Conservation (phyloP, 2,888 invertebrate genomes). For the Archaeoteleia sp. region DNA sequence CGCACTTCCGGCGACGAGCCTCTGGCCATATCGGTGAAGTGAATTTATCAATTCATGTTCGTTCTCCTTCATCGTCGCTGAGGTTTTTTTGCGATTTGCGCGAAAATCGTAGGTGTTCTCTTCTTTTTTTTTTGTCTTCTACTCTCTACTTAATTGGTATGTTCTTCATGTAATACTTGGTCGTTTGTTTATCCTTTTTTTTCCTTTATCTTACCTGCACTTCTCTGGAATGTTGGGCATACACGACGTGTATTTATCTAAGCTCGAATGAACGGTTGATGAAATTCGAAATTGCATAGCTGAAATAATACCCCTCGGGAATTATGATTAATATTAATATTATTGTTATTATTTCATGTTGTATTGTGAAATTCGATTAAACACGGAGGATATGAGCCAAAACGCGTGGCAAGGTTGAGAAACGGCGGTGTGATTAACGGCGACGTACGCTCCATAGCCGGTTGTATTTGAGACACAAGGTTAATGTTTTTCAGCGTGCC, state of each 20-base stretch:
- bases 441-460: too few relatives aligned
- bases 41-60: conserved; percentile 7
- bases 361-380: too few relatives aligned
- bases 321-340: background rate
- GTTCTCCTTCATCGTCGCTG: conserved; percentile 41
- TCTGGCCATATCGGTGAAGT: conserved; percentile 37
- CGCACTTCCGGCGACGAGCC: conserved; percentile 55
- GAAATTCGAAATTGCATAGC: conserved; percentile 6
- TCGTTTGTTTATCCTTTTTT: conserved; percentile 56
- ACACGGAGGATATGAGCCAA: too few relatives aligned
- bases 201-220: conserved; percentile 59
- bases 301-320: too few relatives aligned
- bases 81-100: conserved; percentile 43
- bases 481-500: too few relatives aligned
- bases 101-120: conserved; percentile 51
- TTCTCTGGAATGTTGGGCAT: conserved; percentile 68
- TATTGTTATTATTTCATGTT: too few relatives aligned
- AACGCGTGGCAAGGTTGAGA: too few relatives aligned
- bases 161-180: conserved; percentile 57
- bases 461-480: too few relatives aligned
- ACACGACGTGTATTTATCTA: conserved; percentile 39
- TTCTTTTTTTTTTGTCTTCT: too few relatives aligned
- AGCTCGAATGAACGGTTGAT: conserved; percentile 17
- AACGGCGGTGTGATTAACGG: too few relatives aligned
- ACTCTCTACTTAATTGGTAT: conserved; percentile 38